Evolutionary conservation across 2,113 vertebrate species (phyloP), one percentile per base, ranked within the genome.

Genomic region (Thymallus thymallus): DNA sequence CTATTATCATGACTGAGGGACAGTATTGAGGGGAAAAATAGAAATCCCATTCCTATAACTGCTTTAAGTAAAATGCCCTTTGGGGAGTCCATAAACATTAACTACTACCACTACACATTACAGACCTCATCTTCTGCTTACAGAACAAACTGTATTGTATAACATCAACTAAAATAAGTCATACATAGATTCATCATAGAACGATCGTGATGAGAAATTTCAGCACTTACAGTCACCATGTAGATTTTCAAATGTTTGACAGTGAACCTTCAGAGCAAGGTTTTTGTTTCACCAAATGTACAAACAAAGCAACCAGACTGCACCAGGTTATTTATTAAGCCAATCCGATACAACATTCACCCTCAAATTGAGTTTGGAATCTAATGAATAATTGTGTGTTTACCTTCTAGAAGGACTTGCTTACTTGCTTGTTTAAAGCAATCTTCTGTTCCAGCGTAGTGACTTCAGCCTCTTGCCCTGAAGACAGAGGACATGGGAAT

Each of bases 381-480:
- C 73, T 77, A 82, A 88, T 89, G 81, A 85, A 79, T 86, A 86
- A 88, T 76, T 68, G 79, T 79, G 75, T 90, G 91, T 94, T 96
- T 98, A 98, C 97, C 96, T 98, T 95, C 91, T 86, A 85, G 84
- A 85, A 89, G 87, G 90, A 91, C 92, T 92, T 92, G 93, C 92
- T 95, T 94, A 91, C 92, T 92, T 92, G 93, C 92, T 95, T 94
- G 92, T 90, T 94, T 91, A 92, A 94, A 94, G 94, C 94, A 92
- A 93, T 96, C 94, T 95, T 95, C 95, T 91, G 94, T 92, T 92
- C 93, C 91, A 94, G 92, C 88, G 83, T 90, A 89, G 90, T 92
- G 91, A 91, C 92, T 93, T 94, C 93, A 94, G 91, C 92, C 93
- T 94, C 94, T 95, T 87, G 93, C 92, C 96, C 97, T 99, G 93